Base-by-base conservation (phyloP, 2,113 vertebrate genomes). In the Tupaia chinensis region DNA sequence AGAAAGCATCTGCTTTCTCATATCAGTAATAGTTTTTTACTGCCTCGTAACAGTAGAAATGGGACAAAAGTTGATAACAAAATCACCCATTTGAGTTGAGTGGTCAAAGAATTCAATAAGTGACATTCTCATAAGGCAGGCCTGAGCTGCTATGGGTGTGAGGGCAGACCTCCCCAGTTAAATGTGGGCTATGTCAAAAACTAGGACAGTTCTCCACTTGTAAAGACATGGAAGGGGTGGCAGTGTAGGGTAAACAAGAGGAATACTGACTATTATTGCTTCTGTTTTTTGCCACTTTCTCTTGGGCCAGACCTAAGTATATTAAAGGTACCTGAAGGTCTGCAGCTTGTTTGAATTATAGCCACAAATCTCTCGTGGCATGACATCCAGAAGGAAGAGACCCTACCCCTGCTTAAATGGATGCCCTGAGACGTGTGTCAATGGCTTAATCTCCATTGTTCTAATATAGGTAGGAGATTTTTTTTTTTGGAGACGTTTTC, bases 11-110 rank as follows among this genome's bases (percentile, higher is more conserved):
- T 76, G 61, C 25, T 91, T 88, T 83, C 54, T 83, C 34, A 88
- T 12, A 79, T 5, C 1, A n/a, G 76, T 63, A 12, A 44, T 44
- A 44, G 44, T 44, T 44, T 44, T 44, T 5, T 44, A 44, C 44
- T 44, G 44, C 44, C 44, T 60, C 54, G 54, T 80, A 93, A 93
- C 82, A 91, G 69, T 32, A 20, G 29, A 78, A 92, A 78, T 29
- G 29, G 77, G 32, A 19, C 20, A 87, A 94, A 94, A 83, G n/a
- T 53, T 79, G 85, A 53, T 25, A 78, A 90, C 60, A 77, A 94
- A 94, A 68, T 44, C 78, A 90, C n/a, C 17, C 53, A 9, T 74
- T 87, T 87, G 82, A 63, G 23, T 85, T 74, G 77, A 91, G 20
- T 63, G 25, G 79, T 23, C 56, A 73, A 77, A 70, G 56, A 82